Percentiles rank a stretch among this genome's conserved stretches.
These are phyloP conservation scores for Phenacoccus solenopsis DNA, from an alignment of 1,140 invertebrate genomes.

Conservation along the genomic window DNA sequence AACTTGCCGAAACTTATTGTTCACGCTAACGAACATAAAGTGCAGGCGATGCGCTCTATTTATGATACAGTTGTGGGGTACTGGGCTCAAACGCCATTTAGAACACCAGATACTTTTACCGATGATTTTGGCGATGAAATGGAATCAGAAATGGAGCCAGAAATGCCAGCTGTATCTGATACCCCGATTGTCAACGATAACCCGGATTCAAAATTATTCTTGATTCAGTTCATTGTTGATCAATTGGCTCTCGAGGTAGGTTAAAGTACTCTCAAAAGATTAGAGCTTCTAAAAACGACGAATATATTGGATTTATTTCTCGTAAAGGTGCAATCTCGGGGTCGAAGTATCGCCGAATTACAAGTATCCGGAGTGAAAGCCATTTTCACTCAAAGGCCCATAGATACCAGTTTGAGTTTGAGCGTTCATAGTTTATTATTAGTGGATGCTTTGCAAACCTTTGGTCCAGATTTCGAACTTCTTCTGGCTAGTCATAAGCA, in stretches of 20 bases:
- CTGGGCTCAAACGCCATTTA: conserved; percentile 37
- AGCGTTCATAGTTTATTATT: conserved; percentile 83
- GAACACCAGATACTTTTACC: conserved; percentile 16
- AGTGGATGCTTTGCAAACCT: conserved; percentile 88
- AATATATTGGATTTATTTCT: conserved; percentile 11
- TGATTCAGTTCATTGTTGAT: conserved; percentile 77
- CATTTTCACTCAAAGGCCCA: conserved; percentile 53
- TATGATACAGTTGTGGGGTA: conserved; percentile 34
- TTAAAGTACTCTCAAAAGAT: no score
- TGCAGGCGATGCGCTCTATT: conserved; percentile 47
- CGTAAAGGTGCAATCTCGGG: conserved; percentile 48
- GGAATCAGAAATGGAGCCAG: conserved; percentile 1
- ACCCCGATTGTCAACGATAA: conserved; percentile 33
- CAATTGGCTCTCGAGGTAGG: conserved; percentile 67
- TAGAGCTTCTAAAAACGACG: no score
- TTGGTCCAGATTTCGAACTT: conserved; percentile 87
- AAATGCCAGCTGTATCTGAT: conserved; percentile 18
- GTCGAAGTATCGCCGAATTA: conserved; percentile 73
- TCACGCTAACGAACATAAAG: conserved; percentile 80
- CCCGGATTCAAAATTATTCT: conserved; percentile 52
- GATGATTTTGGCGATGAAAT: conserved; percentile 20
- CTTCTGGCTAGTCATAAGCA: conserved; percentile 87
- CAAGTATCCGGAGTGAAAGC: conserved; percentile 78
- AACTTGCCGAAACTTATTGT: conserved; percentile 73
- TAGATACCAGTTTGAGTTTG: conserved; percentile 60